Conservation (phyloP, 2,797 vertebrate species). For the Argya squamiceps region DNA sequence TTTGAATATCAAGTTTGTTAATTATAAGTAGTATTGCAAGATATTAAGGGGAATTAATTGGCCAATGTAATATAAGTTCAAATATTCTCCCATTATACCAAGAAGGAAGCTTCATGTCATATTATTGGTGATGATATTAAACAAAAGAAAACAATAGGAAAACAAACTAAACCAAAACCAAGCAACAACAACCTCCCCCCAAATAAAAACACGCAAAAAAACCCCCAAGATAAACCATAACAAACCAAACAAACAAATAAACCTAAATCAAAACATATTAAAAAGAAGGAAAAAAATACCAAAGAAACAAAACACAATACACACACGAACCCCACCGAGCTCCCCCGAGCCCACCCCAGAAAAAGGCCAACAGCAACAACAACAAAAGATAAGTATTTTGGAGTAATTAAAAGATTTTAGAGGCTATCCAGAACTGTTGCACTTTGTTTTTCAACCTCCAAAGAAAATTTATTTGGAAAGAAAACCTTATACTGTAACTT, state of each 20-base stretch:
- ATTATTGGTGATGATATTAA: not conserved
- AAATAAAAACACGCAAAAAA: not conserved
- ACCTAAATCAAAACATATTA: not conserved
- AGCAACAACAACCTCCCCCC: not conserved
- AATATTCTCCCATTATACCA: not conserved
- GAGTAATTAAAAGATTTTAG: not conserved
- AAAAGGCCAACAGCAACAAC: not conserved
- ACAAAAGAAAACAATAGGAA: not conserved
- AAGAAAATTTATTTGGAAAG: not conserved
- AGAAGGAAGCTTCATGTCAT: not conserved
- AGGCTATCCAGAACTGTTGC: not conserved
- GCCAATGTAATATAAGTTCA: not conserved
- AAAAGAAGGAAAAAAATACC: not conserved
- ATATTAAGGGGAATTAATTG: not conserved
- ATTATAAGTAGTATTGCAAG: not conserved
- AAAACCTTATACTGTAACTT: not conserved
- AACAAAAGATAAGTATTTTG: not conserved
- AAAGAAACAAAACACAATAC: not conserved
- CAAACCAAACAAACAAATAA: not conserved
- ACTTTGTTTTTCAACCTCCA: not conserved
- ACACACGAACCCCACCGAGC: rapidly evolving
- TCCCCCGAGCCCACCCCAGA: rapidly evolving
- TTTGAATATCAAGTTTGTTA: not conserved
- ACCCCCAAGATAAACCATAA: not conserved
- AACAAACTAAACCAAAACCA: not conserved